phyloP scores from a whole-genome alignment of 2,113 vertebrate genomes.

The Orcinus orca region DNA sequence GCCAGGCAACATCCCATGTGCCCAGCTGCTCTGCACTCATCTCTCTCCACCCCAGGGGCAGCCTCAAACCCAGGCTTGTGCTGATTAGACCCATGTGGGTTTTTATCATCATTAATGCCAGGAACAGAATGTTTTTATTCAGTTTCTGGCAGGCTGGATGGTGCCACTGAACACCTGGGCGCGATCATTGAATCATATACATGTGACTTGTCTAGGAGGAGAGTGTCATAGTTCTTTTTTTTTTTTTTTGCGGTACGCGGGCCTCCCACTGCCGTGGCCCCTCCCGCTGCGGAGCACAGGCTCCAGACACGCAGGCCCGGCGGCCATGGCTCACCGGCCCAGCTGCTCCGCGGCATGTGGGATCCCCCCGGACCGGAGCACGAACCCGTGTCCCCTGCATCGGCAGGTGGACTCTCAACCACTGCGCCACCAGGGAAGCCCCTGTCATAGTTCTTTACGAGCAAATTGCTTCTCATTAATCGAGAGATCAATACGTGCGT shows the following conservation, averaged over 20 bases:
- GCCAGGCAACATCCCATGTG: not conserved
- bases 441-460: not conserved
- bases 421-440: no score
- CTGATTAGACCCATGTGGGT: not conserved
- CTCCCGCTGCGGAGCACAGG: no score
- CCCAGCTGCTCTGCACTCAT: no score
- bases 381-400: no score
- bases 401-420: no score
- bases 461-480: constrained; percentile 53
- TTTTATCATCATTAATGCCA: not conserved
- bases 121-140: not conserved
- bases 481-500: not conserved
- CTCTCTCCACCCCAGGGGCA: not conserved
- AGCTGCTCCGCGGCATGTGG: no score
- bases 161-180: constrained; percentile 14
- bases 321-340: no score
- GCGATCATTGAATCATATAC: not conserved
- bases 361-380: no score
- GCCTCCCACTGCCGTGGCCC: no score
- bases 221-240: not conserved
- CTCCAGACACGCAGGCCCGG: no score
- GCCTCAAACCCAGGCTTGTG: not conserved
- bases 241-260: no score
- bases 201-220: constrained; percentile 15
- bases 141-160: not conserved